Percentiles rank a stretch among this genome's conserved stretches.
phyloP scores from a whole-genome alignment of 2,888 invertebrate genomes.

The Plebejus argus region DNA sequence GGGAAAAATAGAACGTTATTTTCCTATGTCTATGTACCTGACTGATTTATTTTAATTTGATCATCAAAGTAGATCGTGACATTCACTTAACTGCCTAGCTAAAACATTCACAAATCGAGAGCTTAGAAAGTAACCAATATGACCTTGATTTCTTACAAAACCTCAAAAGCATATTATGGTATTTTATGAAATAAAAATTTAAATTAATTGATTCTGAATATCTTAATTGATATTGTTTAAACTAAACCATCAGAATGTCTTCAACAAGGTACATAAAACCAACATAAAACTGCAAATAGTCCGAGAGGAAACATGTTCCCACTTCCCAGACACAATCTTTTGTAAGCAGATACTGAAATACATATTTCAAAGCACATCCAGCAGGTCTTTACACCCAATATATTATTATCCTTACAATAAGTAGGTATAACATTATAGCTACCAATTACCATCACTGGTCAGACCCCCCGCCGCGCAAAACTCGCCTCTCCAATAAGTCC shows the following conservation, averaged over 20 bases:
- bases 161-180: neutral
- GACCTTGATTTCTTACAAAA: slow-evolving; percentile 22
- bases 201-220: neutral
- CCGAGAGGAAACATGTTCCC: neutral
- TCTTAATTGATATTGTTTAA: neutral
- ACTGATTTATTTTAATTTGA: neutral
- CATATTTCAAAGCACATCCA: too few species aligned
- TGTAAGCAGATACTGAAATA: too few species aligned
- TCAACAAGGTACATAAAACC: neutral
- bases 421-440: neutral
- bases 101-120: slow-evolving; percentile 16
- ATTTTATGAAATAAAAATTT: neutral
- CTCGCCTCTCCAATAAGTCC: neutral
- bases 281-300: neutral
- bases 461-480: slow-evolving; percentile 7
- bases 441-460: neutral
- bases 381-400: neutral
- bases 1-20: too few species aligned
- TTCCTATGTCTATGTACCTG: neutral
- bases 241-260: neutral
- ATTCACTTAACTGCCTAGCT: neutral
- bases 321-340: neutral
- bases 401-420: neutral
- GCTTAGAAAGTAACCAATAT: slow-evolving; percentile 15
- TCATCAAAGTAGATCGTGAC: neutral